Conservation (phyloP, 2,113 vertebrate species). For the Pygoscelis antarcticus region DNA sequence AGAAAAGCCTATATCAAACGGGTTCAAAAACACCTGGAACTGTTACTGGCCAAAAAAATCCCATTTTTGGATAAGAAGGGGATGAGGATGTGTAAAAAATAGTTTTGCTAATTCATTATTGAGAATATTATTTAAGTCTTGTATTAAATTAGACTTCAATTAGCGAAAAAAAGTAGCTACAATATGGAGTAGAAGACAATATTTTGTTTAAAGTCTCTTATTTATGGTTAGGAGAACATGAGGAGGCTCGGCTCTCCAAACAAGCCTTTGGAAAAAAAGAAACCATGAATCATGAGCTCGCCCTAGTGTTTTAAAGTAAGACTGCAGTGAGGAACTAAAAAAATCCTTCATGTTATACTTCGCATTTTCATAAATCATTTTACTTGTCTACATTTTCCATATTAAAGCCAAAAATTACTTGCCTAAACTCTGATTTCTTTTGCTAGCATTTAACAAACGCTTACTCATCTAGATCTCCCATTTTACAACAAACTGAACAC, state of each 20-base stretch:
- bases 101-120: background rate
- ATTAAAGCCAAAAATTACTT: background rate
- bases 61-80: background rate
- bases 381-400: background rate
- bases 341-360: background rate
- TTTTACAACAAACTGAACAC: background rate
- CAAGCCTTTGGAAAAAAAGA: background rate
- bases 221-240: background rate
- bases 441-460: background rate
- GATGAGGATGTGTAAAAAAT: background rate
- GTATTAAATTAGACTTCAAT: background rate
- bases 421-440: background rate
- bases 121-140: background rate
- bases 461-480: background rate
- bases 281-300: conserved; percentile 28
- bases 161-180: background rate
- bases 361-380: background rate
- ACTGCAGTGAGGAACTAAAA: background rate
- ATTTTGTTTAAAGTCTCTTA: background rate
- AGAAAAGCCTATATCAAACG: background rate
- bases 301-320: conserved; percentile 18
- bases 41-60: background rate
- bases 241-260: background rate
- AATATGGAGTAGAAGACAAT: background rate
- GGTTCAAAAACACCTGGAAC: background rate